Percentiles rank a stretch among this genome's conserved stretches.
phyloP scores from a whole-genome alignment of 2,797 vertebrate genomes.

The Thalassophryne amazonica region DNA sequence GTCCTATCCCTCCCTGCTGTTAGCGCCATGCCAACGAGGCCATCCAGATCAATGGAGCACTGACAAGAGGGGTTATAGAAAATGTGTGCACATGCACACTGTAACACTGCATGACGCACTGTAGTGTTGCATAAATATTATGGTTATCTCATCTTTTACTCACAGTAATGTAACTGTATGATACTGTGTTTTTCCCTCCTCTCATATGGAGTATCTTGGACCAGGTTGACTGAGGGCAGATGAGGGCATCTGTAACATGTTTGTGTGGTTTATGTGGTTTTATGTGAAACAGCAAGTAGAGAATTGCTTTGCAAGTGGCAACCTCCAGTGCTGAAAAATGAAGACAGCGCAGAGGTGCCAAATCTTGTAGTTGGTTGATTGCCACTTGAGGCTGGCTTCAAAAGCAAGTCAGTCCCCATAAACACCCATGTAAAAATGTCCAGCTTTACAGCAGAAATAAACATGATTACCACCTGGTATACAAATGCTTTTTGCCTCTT shows the following conservation, averaged over 20 bases:
- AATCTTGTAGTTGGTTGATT: no score
- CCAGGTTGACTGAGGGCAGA: slow-evolving; percentile 2
- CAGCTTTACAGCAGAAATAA: no score
- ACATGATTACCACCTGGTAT: no score
- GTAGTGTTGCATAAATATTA: slow-evolving; percentile 1
- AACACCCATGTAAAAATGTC: no score
- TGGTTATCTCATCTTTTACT: slow-evolving; percentile 12
- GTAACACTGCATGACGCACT: slow-evolving; percentile 2
- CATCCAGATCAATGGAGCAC: slow-evolving; percentile 47
- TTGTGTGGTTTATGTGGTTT: slow-evolving; percentile 10
- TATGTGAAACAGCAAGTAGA: neutral
- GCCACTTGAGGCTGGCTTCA: no score
- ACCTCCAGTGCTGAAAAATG: no score
- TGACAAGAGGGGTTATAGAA: slow-evolving; percentile 33
- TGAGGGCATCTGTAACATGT: slow-evolving; percentile 22
- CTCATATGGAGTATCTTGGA: slow-evolving; percentile 2
- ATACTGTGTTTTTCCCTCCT: slow-evolving; percentile 6
- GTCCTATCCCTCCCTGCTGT: slow-evolving; percentile 52
- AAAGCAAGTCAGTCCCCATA: no score
- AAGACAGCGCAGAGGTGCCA: no score
- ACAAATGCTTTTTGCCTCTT: no score
- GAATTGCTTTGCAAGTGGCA: slow-evolving; percentile 3
- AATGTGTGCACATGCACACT: slow-evolving; percentile 8
- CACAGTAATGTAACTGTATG: slow-evolving; percentile 2
- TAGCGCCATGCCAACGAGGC: slow-evolving; percentile 54